A percentile compares a stretch with the other conserved stretches of the same genome.
These are phyloP conservation scores for Falco peregrinus DNA, from an alignment of 2,797 vertebrate species.

Conservation along the genomic window DNA sequence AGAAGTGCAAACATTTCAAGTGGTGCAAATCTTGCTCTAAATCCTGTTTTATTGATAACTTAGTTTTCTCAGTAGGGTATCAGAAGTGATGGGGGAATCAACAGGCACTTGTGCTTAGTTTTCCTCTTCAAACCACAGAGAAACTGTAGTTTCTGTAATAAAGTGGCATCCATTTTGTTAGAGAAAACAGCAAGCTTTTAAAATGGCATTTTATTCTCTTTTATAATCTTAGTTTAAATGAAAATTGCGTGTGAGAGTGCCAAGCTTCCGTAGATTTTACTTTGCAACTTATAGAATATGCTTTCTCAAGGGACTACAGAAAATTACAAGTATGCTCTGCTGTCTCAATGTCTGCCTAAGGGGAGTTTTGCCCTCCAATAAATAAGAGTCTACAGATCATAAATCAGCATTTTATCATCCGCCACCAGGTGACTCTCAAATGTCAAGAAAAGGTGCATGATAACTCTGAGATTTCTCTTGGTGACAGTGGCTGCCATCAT, in stretches of 20 bases:
- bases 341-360: conserved; percentile 27
- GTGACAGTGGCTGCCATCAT: background rate
- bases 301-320: conserved; percentile 16
- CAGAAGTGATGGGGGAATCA: background rate
- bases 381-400: conserved; percentile 41
- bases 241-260: background rate
- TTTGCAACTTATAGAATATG: conserved; percentile 23
- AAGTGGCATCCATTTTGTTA: conserved; percentile 1
- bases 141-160: background rate
- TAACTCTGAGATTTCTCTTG: conserved; percentile 48
- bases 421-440: conserved; percentile 61
- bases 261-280: background rate
- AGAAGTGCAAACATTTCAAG: background rate
- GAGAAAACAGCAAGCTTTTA: background rate
- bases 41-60: background rate
- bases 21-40: background rate
- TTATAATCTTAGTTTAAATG: conserved; percentile 18
- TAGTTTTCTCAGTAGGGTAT: background rate
- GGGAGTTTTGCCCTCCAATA: conserved; percentile 57
- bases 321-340: background rate
- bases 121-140: background rate
- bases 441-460: conserved; percentile 56
- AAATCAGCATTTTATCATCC: conserved; percentile 53
- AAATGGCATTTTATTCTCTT: conserved; percentile 19
- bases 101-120: background rate